Conservation (phyloP, 2,797 vertebrate species). For the Arctocebus calabarensis region DNA sequence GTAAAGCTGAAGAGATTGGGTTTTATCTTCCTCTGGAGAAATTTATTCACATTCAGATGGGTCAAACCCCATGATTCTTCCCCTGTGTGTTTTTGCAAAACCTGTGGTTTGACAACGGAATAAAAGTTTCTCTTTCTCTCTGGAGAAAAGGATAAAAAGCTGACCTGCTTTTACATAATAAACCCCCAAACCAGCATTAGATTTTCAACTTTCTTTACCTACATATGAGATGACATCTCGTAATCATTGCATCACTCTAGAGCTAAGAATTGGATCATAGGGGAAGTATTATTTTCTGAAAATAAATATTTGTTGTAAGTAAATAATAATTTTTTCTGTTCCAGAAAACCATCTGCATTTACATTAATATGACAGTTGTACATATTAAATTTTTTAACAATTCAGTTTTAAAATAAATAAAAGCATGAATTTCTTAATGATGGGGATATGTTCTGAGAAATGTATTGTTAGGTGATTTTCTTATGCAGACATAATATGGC, state of each 20-base stretch:
- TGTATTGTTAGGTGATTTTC: background rate
- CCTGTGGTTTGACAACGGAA: rapidly evolving
- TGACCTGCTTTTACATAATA: background rate
- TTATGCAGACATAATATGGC: background rate
- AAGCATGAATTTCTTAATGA: background rate
- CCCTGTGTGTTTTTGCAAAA: background rate
- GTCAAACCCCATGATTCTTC: background rate
- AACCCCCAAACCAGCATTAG: background rate
- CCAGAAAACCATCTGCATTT: background rate
- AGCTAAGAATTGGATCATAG: background rate
- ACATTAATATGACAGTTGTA: background rate
- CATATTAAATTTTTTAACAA: background rate
- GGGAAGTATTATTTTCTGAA: background rate
- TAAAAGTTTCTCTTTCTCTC: background rate
- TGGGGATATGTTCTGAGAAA: background rate
- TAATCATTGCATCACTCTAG: background rate
- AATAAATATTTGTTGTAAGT: background rate
- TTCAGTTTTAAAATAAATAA: background rate
- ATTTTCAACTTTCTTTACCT: background rate
- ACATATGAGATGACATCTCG: background rate
- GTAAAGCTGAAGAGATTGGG: background rate
- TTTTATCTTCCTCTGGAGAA: background rate
- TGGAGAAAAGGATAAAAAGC: background rate
- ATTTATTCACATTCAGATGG: background rate
- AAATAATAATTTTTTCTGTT: background rate